Conservation (phyloP, 2,888 invertebrate species). For the Melipona beecheii region DNA sequence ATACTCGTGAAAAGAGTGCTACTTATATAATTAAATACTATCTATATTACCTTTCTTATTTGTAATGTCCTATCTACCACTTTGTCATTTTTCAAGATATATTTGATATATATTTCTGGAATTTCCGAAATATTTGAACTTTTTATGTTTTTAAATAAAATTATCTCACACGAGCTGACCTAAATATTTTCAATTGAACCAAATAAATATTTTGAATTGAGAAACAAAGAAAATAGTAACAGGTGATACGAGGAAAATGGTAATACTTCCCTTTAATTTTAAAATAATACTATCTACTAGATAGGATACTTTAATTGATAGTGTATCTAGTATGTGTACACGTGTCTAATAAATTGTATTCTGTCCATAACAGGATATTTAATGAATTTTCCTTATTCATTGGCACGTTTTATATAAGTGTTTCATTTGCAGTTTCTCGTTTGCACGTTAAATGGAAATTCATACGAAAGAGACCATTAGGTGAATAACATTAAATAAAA, state of each 20-base stretch:
- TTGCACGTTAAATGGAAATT: not conserved
- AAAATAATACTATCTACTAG: not conserved
- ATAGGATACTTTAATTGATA: not conserved
- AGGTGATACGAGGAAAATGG: not conserved
- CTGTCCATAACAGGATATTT: not conserved
- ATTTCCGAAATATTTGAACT: not conserved
- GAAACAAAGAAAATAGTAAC: not conserved
- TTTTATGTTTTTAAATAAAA: not conserved
- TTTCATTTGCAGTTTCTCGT: not conserved
- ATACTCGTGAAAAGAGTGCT: not conserved
- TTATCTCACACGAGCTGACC: not conserved
- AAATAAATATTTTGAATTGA: too few relatives aligned
- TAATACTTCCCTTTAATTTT: not conserved
- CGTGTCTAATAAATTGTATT: not conserved
- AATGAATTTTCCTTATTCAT: not conserved
- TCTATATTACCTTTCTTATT: not conserved
- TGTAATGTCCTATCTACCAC: not conserved
- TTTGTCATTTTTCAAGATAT: not conserved
- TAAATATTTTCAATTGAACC: not conserved
- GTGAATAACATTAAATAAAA: not conserved
- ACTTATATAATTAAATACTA: not conserved
- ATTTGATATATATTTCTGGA: not conserved
- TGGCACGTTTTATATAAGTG: not conserved
- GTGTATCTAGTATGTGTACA: not conserved
- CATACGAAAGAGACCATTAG: too few relatives aligned